Conservation (phyloP, 2,797 vertebrate species). For the Molossus molossus region DNA sequence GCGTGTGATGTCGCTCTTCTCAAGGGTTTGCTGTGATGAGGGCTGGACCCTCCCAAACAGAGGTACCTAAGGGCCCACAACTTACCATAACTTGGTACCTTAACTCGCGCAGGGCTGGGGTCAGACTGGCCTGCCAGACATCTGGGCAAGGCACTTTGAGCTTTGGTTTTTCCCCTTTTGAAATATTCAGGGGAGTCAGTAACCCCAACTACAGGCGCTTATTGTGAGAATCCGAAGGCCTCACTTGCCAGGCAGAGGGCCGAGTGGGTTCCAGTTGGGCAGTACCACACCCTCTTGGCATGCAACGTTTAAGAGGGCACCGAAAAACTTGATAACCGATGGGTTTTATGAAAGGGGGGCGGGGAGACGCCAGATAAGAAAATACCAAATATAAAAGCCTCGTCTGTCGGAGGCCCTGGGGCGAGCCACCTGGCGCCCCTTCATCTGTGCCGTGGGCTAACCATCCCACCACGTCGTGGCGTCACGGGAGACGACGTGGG, state of each 20-base stretch:
- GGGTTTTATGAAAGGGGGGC: background rate
- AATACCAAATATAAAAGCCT: background rate
- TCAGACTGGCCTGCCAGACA: background rate
- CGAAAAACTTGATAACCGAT: background rate
- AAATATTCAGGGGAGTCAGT: background rate
- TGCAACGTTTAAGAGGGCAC: background rate
- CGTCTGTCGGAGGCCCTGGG: background rate
- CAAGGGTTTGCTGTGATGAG: background rate
- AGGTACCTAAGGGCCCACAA: no score
- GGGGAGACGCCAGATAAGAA: background rate
- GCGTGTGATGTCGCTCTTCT: background rate
- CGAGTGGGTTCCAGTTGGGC: background rate
- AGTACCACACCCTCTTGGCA: background rate
- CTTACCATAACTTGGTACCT: background rate
- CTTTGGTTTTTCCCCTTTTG: background rate
- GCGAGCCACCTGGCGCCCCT: no score
- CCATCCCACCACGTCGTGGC: accelerated
- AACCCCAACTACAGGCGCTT: background rate
- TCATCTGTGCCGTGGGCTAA: accelerated
- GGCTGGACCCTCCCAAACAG: background rate
- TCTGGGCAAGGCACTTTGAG: background rate
- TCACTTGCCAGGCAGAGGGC: background rate
- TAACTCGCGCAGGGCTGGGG: background rate
- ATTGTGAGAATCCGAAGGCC: background rate
- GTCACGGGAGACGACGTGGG: background rate